These are phyloP conservation scores for Menura novaehollandiae DNA, from an alignment of 2,113 vertebrate species.

Conservation along the genomic window DNA sequence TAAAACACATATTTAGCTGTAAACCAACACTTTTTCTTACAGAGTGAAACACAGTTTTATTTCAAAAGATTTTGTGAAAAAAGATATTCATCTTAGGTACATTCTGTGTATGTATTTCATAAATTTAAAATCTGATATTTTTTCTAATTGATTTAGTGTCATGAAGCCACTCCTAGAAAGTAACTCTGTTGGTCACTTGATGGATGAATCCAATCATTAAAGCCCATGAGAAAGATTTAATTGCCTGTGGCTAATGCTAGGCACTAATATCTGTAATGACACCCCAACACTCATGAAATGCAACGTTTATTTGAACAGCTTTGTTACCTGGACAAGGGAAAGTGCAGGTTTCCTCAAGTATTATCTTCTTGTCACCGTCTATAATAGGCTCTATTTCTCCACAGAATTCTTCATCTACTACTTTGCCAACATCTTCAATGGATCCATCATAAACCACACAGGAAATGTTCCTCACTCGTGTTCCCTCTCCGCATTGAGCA, in stretches of 20 bases:
- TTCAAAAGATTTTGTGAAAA: not conserved
- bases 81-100: not conserved
- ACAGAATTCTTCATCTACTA: slow-evolving; percentile 93
- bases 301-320: not conserved
- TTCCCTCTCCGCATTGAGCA: slow-evolving; percentile 92
- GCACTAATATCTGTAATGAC: not conserved
- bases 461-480: slow-evolving; percentile 85
- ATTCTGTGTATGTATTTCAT: not conserved
- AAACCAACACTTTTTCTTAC: not conserved
- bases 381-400: slow-evolving; percentile 78
- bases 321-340: slow-evolving; percentile 92
- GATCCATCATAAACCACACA: slow-evolving; percentile 92
- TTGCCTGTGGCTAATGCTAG: not conserved
- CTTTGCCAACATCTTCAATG: slow-evolving; percentile 70
- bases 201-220: not conserved
- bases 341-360: slow-evolving; percentile 85
- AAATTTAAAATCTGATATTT: not conserved
- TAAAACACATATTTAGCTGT: not conserved
- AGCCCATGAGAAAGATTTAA: not conserved
- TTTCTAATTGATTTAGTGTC: not conserved
- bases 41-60: not conserved
- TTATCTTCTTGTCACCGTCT: slow-evolving; percentile 77
- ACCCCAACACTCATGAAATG: not conserved
- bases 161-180: not conserved
- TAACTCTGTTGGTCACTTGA: not conserved